Conservation (phyloP, 2,113 vertebrate genomes). For the Rutilus rutilus region DNA sequence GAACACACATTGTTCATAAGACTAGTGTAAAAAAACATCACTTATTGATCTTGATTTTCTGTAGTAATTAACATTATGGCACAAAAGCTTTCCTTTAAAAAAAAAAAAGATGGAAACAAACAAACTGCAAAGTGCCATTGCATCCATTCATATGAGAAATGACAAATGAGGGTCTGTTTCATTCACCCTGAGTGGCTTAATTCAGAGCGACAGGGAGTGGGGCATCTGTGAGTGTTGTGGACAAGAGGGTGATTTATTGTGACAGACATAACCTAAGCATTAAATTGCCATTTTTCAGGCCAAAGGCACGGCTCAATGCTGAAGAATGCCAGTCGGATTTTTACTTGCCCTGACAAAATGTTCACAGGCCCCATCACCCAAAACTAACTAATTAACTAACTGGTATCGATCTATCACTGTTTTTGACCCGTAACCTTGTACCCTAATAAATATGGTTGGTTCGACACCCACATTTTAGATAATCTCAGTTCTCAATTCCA, state of each 20-base stretch:
- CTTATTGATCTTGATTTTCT: neutral
- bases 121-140: neutral
- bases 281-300: neutral
- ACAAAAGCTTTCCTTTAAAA: neutral
- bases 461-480: too few species aligned
- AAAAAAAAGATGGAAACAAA: neutral
- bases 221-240: slow-evolving; percentile 19
- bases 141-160: neutral
- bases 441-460: neutral
- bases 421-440: neutral
- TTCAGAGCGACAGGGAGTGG: slow-evolving; percentile 22
- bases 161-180: slow-evolving; percentile 30
- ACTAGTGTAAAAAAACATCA: neutral
- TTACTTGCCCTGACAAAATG: neutral
- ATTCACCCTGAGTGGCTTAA: slow-evolving; percentile 19
- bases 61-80: neutral
- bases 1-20: neutral
- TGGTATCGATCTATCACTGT: too few species aligned
- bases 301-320: neutral
- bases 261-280: slow-evolving; percentile 17
- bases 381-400: too few species aligned
- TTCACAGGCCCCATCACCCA: too few species aligned
- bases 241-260: slow-evolving; percentile 2
- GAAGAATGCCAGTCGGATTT: neutral
- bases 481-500: too few species aligned